phyloP scores from a whole-genome alignment of 2,113 vertebrate genomes.

The Onychostruthus taczanowskii region DNA sequence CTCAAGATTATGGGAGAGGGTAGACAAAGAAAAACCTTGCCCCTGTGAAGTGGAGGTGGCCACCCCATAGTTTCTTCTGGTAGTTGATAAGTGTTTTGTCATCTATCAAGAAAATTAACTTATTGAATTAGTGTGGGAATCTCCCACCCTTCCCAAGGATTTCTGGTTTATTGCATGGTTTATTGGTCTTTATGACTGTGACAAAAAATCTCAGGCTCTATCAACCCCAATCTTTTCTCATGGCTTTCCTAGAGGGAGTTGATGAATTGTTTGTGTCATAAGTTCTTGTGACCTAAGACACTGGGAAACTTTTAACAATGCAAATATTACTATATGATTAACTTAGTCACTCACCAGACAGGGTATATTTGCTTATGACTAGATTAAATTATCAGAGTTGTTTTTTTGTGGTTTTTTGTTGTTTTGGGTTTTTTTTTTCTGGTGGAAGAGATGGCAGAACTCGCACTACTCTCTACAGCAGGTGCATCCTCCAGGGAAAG shows the following conservation, averaged over 20 bases:
- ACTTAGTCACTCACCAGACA: neutral
- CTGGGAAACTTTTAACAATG: neutral
- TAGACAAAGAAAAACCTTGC: neutral
- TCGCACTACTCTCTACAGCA: neutral
- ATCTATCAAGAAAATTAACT: neutral
- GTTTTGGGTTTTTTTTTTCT: neutral
- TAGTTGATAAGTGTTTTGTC: neutral
- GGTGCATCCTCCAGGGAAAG: neutral
- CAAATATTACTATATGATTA: neutral
- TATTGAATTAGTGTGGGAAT: neutral
- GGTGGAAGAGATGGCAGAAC: neutral
- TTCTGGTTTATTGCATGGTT: neutral
- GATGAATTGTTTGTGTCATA: neutral
- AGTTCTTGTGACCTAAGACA: neutral
- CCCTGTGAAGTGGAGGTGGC: neutral
- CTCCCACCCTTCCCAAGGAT: neutral
- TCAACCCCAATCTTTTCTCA: neutral
- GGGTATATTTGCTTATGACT: neutral
- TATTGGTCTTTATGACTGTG: neutral
- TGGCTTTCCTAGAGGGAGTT: neutral
- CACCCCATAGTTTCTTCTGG: rapidly evolving
- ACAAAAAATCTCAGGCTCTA: neutral
- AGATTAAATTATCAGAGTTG: neutral
- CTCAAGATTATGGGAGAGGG: neutral
- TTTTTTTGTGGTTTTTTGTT: rapidly evolving